phyloP scores from a whole-genome alignment of 2,113 vertebrate species.

The Carollia perspicillata region DNA sequence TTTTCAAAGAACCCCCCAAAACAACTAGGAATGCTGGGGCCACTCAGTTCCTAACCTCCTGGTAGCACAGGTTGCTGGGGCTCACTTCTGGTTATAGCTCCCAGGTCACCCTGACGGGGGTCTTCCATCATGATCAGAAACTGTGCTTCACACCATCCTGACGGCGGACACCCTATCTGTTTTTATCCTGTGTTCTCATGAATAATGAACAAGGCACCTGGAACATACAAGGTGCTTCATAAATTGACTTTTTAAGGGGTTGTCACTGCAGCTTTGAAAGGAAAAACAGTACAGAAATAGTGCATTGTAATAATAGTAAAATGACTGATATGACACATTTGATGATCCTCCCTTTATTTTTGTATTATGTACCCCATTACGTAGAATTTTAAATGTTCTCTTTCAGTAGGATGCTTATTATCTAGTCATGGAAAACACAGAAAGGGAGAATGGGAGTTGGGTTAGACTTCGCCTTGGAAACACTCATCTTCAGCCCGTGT shows the following conservation, averaged over 20 bases:
- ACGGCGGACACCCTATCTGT: neutral
- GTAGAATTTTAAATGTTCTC: slow-evolving; percentile 65
- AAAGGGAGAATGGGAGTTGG: slow-evolving; percentile 56
- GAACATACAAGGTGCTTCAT: neutral
- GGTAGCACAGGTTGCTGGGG: neutral
- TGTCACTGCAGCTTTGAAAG: slow-evolving; percentile 24
- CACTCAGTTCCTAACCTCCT: neutral
- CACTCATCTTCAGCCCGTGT: slow-evolving; percentile 46
- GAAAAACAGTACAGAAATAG: neutral
- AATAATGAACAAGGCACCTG: slow-evolving; percentile 9
- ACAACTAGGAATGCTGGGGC: neutral
- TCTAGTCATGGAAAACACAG: slow-evolving; percentile 63
- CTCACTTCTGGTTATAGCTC: neutral
- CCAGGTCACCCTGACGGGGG: neutral
- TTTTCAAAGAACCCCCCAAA: neutral
- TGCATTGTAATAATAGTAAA: neutral
- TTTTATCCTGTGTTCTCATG: slow-evolving; percentile 22
- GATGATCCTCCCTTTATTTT: slow-evolving; percentile 67
- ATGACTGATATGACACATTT: slow-evolving; percentile 1
- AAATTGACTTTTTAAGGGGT: slow-evolving; percentile 21
- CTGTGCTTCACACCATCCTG: neutral
- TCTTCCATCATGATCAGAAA: slow-evolving; percentile 16
- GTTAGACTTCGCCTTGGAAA: slow-evolving; percentile 64
- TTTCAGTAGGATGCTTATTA: slow-evolving; percentile 71
- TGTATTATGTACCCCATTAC: slow-evolving; percentile 51